Conservation (phyloP, 2,113 vertebrate species). For the Alligator mississippiensis region DNA sequence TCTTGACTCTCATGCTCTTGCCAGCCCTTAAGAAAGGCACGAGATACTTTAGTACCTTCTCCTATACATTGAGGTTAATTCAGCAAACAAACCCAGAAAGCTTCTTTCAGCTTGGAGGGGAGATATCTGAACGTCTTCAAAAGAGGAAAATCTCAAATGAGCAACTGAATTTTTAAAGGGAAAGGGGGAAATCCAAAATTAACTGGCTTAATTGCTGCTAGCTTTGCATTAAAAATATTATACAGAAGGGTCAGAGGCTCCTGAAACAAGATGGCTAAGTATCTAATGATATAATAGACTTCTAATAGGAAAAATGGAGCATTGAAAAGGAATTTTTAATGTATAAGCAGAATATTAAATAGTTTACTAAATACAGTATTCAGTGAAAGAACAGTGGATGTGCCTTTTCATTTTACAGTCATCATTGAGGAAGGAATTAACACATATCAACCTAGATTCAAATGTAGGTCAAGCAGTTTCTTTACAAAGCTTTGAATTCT, state of each 20-base stretch:
- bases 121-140: neutral
- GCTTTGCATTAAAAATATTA: neutral
- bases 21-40: neutral
- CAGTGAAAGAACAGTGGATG: neutral
- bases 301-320: neutral
- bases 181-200: neutral
- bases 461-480: neutral
- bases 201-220: neutral
- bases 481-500: neutral
- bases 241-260: neutral
- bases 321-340: neutral
- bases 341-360: neutral
- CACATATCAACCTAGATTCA: neutral
- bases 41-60: neutral
- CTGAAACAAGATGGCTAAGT: neutral
- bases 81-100: neutral
- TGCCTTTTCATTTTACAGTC: neutral
- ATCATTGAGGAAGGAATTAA: neutral
- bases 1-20: neutral
- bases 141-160: neutral
- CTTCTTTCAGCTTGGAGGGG: neutral
- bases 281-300: neutral
- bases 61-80: neutral
- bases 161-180: neutral
- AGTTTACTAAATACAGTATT: neutral